Evolutionary conservation across 2,888 invertebrate genomes (phyloP).

Genomic region (Dexiosoma caninum): DNA sequence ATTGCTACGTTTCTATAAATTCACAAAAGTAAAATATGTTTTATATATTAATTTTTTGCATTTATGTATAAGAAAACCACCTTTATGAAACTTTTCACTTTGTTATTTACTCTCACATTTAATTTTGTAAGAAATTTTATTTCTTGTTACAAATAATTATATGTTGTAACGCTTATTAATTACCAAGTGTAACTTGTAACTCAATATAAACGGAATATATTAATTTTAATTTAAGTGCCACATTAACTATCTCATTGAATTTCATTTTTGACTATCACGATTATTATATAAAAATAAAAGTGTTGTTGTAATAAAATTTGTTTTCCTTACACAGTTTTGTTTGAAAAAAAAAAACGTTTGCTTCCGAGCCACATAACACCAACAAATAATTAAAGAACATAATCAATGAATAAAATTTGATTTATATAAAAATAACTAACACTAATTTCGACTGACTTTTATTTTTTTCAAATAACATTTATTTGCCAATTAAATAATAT

Average conservation of each 20-base stretch:
- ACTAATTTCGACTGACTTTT: conserved; percentile 60
- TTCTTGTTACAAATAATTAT: conserved; percentile 10
- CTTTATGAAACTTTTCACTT: neutral
- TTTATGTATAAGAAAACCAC: conserved; percentile 30
- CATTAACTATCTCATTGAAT: conserved; percentile 49
- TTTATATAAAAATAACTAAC: conserved; percentile 3
- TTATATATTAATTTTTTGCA: conserved; percentile 33
- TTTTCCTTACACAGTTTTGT: conserved; percentile 28
- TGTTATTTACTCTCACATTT: conserved; percentile 8
- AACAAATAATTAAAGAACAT: conserved; percentile 47
- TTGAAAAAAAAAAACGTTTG: conserved; percentile 26
- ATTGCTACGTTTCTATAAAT: conserved; percentile 16
- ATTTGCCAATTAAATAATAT: conserved; percentile 51
- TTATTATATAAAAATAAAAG: conserved; percentile 6
- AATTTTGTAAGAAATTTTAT: conserved; percentile 8
- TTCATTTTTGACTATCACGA: conserved; percentile 17
- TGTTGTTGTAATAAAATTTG: conserved; percentile 17
- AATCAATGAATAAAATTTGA: neutral
- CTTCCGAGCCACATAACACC: conserved; percentile 63
- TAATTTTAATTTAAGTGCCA: conserved; percentile 59
- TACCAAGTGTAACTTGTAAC: conserved; percentile 3
- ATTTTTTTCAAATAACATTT: conserved; percentile 44
- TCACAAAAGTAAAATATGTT: neutral
- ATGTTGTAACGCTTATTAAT: neutral
- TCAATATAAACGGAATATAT: conserved; percentile 27